These are phyloP conservation scores for Piscicola geometra DNA, from an alignment of 2,888 invertebrate genomes.

Conservation along the genomic window DNA sequence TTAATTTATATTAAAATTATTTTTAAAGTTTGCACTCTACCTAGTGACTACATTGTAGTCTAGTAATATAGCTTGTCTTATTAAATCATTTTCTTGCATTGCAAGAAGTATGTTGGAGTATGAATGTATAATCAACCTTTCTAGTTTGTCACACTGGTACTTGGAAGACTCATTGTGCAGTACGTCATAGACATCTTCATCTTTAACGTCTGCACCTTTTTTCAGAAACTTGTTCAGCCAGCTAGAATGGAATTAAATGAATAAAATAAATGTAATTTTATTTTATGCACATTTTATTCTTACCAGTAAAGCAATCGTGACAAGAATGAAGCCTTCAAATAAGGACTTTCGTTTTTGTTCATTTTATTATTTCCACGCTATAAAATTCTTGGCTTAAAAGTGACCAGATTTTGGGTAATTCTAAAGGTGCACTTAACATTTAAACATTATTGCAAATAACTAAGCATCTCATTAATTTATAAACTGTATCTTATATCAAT, in stretches of 20 bases:
- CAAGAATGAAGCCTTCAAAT: conserved; percentile 45
- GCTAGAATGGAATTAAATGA: conserved; percentile 42
- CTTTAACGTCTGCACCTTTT: conserved; percentile 50
- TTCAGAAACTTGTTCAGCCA: conserved; percentile 53
- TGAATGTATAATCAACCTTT: conserved; percentile 45
- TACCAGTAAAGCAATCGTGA: conserved; percentile 50
- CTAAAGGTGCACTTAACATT: too few relatives aligned
- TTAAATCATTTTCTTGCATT: too few relatives aligned
- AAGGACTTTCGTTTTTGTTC: conserved; percentile 39
- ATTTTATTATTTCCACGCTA: neutral
- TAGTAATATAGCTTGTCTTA: neutral
- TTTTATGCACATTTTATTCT: conserved; percentile 35
- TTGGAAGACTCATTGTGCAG: conserved; percentile 49
- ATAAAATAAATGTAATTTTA: neutral
- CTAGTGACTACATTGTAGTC: neutral
- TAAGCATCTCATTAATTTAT: too few relatives aligned
- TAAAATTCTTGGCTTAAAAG: neutral
- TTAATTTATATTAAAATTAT: too few relatives aligned
- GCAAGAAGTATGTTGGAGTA: neutral
- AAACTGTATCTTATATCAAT: too few relatives aligned
- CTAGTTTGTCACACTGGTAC: conserved; percentile 47
- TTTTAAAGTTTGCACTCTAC: neutral
- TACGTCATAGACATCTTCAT: conserved; percentile 53
- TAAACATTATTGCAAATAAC: too few relatives aligned
- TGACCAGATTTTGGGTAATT: too few relatives aligned